These are phyloP conservation scores for Martes martes DNA, from an alignment of 2,113 vertebrate genomes.

Conservation along the genomic window DNA sequence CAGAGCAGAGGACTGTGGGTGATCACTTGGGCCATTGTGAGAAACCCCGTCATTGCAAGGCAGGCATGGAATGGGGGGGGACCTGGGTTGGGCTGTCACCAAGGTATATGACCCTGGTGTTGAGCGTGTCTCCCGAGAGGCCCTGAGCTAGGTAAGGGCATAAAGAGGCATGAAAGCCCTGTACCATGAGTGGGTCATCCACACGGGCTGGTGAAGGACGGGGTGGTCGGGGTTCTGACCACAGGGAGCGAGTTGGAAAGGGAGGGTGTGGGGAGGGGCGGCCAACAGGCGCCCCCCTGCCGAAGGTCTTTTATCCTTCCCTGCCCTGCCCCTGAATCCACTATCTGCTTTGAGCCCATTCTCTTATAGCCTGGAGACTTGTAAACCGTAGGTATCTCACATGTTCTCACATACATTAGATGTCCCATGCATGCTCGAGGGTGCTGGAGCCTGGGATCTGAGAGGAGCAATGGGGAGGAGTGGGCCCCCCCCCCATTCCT, in stretches of 20 bases:
- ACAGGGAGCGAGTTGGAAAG: background rate
- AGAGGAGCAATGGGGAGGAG: background rate
- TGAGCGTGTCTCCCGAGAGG: background rate
- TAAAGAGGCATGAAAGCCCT: fast-evolving
- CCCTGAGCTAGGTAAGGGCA: fast-evolving
- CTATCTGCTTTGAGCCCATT: background rate
- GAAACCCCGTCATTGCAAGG: background rate
- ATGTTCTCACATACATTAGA: too few species aligned
- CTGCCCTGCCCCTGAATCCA: background rate
- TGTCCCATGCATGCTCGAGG: background rate
- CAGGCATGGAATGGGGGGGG: background rate
- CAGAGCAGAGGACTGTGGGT: background rate
- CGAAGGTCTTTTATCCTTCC: background rate
- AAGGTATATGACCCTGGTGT: background rate
- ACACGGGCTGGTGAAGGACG: background rate
- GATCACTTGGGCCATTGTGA: background rate
- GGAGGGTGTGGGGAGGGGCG: background rate
- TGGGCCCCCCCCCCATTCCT: background rate
- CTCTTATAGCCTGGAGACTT: background rate
- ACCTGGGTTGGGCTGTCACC: background rate
- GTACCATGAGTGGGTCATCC: background rate
- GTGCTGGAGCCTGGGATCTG: background rate
- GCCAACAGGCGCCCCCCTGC: background rate
- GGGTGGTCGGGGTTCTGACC: background rate
- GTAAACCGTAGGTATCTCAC: background rate